These are phyloP conservation scores for Synaphobranchus kaupii DNA, from an alignment of 2,797 vertebrate species.

Conservation along the genomic window DNA sequence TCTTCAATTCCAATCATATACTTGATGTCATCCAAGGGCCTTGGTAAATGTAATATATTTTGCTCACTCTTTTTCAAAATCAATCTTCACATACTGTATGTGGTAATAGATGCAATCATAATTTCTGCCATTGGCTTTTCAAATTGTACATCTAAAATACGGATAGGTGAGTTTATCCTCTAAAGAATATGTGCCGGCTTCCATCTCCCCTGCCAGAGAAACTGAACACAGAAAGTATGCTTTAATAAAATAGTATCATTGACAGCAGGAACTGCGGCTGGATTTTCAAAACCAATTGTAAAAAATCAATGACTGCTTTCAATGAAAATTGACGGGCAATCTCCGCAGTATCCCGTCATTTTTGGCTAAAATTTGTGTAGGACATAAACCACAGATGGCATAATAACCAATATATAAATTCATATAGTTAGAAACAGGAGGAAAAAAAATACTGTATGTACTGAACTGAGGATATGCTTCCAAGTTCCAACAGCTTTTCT, in stretches of 20 bases:
- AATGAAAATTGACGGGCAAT: neutral
- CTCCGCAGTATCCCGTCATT: neutral
- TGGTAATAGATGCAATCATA: neutral
- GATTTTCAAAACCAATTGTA: neutral
- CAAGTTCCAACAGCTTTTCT: neutral
- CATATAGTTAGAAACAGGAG: no score
- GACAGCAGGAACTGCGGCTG: neutral
- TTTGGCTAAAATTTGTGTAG: neutral
- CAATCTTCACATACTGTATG: neutral
- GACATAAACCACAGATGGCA: neutral
- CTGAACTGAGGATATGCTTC: neutral
- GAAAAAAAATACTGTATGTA: neutral
- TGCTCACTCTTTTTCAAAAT: neutral
- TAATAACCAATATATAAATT: no score
- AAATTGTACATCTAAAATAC: neutral
- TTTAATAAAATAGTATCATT: neutral
- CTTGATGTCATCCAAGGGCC: neutral
- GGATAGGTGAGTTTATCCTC: neutral
- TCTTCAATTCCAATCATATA: neutral
- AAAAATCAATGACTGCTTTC: slow-evolving; percentile 1
- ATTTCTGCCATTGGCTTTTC: neutral
- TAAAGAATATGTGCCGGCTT: neutral
- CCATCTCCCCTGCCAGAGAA: neutral
- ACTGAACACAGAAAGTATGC: neutral
- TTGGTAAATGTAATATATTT: neutral